phyloP scores from a whole-genome alignment of 2,113 vertebrate species.

The Amazona guildingii region DNA sequence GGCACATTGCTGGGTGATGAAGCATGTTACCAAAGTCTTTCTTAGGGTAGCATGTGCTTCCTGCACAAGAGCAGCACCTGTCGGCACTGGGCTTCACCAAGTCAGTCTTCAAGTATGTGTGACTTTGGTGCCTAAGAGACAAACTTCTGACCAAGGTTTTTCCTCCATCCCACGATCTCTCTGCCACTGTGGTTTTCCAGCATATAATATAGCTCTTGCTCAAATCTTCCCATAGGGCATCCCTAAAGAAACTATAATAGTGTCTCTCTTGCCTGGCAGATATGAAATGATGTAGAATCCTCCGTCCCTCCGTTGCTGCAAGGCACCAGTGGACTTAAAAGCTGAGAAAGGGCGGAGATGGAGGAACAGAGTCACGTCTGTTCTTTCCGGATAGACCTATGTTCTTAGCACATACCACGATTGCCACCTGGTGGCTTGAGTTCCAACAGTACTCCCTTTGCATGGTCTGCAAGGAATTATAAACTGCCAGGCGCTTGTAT shows the following conservation, averaged over 20 bases:
- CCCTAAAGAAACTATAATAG: neutral
- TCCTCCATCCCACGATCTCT: rapidly evolving
- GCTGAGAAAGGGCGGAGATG: neutral
- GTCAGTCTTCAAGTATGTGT: neutral
- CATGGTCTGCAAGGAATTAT: neutral
- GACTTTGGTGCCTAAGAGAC: neutral
- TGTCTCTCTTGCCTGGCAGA: neutral
- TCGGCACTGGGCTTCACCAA: neutral
- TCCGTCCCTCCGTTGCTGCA: neutral
- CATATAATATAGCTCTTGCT: neutral
- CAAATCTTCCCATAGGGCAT: neutral
- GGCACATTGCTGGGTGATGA: neutral
- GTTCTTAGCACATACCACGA: neutral
- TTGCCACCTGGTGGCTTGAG: slow-evolving; percentile 38
- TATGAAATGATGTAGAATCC: neutral
- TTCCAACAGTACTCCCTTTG: neutral
- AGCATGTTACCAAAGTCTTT: neutral
- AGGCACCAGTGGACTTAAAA: neutral
- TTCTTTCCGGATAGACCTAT: rapidly evolving
- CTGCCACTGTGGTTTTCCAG: neutral
- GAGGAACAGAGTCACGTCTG: neutral
- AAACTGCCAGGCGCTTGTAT: neutral
- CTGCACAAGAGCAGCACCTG: neutral
- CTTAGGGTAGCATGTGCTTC: neutral
- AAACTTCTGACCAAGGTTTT: neutral